A percentile compares a stretch with the other conserved stretches of the same genome.
These are phyloP conservation scores for Rhinophrynus dorsalis DNA, from an alignment of 2,797 vertebrate genomes.

Conservation along the genomic window DNA sequence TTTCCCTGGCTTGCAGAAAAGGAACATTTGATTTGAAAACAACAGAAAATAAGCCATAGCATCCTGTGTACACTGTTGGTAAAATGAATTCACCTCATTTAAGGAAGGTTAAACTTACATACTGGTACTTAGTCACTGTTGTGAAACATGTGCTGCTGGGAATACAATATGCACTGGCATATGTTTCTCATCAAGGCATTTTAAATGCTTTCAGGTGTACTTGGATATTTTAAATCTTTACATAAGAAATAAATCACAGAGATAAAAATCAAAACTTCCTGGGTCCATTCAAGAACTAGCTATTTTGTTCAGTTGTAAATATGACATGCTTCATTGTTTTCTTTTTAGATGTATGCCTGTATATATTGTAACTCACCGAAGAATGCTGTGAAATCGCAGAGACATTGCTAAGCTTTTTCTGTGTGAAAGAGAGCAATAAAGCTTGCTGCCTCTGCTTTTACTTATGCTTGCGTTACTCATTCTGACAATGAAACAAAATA, in stretches of 20 bases:
- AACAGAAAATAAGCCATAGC: neutral
- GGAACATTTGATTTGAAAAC: neutral
- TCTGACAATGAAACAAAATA: too few relatives aligned
- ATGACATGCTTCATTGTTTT: neutral
- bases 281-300: neutral
- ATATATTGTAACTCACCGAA: neutral
- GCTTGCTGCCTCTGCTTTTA: too few relatives aligned
- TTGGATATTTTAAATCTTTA: conserved; percentile 4
- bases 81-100: conserved; percentile 13
- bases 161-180: conserved; percentile 13
- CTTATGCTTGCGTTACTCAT: too few relatives aligned
- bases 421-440: too few relatives aligned
- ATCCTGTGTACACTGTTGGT: conserved; percentile 7
- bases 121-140: neutral
- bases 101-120: neutral
- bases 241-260: neutral
- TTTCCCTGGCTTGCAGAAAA: neutral
- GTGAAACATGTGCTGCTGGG: neutral
- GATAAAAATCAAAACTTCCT: conserved; percentile 10
- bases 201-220: neutral
- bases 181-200: conserved; percentile 11
- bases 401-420: too few relatives aligned
- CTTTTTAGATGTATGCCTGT: neutral
- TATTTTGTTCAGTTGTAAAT: conserved; percentile 9
- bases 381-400: too few relatives aligned